These are phyloP conservation scores for Macrobrachium nipponense DNA, from an alignment of 1,140 invertebrate species.

Conservation along the genomic window DNA sequence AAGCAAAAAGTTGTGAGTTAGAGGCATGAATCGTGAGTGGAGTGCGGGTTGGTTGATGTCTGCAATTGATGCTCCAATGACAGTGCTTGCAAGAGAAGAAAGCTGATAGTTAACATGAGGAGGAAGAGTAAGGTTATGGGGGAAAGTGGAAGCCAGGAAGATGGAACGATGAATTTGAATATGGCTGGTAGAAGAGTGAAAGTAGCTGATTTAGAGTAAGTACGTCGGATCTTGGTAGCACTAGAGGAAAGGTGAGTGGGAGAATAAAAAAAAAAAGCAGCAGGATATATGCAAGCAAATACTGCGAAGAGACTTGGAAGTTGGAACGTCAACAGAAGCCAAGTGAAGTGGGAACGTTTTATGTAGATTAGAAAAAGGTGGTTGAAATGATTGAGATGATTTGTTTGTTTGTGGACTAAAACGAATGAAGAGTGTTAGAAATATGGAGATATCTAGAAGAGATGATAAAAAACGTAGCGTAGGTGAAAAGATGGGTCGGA, in stretches of 20 bases:
- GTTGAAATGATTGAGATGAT: too few species aligned
- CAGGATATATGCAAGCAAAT: neutral
- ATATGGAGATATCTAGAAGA: too few species aligned
- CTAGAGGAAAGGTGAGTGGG: neutral
- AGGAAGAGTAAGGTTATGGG: neutral
- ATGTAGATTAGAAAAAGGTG: too few species aligned
- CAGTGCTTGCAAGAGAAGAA: neutral
- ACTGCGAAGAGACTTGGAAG: too few species aligned
- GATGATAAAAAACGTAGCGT: too few species aligned
- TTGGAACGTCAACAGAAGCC: too few species aligned
- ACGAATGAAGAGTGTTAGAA: too few species aligned
- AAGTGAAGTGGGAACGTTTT: too few species aligned
- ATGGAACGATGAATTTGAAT: neutral
- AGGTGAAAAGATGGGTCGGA: too few species aligned
- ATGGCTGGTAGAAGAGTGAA: neutral
- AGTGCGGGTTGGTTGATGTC: too few species aligned
- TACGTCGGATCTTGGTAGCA: neutral
- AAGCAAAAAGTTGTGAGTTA: neutral
- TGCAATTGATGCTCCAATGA: neutral
- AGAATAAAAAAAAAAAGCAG: neutral
- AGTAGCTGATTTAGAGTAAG: neutral
- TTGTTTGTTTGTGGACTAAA: too few species aligned
- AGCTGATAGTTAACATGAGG: neutral
- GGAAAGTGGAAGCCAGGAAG: slow-evolving; percentile 2
- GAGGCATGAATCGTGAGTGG: neutral